These are phyloP conservation scores for Mimachlamys varia DNA, from an alignment of 2,888 invertebrate species.

Conservation along the genomic window DNA sequence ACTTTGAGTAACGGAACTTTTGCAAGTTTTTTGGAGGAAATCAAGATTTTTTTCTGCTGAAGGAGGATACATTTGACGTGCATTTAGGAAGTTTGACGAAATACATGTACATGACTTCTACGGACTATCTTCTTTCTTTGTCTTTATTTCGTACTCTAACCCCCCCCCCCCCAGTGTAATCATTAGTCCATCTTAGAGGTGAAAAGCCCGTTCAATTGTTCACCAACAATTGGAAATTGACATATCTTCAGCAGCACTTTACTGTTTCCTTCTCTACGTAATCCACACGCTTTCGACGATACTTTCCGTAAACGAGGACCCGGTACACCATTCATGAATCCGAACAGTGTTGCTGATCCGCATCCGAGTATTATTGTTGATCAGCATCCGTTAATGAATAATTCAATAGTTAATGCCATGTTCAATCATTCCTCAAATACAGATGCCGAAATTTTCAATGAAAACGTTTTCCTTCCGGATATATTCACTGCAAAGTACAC, in stretches of 20 bases:
- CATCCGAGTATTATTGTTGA: neutral
- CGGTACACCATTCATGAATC: neutral
- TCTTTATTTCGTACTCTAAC: too few species aligned
- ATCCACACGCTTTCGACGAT: neutral
- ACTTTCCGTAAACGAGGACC: neutral
- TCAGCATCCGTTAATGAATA: neutral
- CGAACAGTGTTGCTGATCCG: neutral
- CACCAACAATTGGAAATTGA: neutral
- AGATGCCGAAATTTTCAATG: constrained; percentile 3
- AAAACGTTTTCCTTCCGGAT: neutral
- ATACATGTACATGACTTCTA: too few species aligned
- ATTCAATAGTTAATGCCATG: neutral
- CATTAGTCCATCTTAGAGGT: too few species aligned
- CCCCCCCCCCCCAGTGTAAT: too few species aligned
- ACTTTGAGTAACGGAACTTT: too few species aligned
- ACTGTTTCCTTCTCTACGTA: too few species aligned
- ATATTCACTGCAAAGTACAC: neutral
- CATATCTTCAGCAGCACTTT: neutral
- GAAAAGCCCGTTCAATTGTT: too few species aligned
- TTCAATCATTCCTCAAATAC: constrained; percentile 21
- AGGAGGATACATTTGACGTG: too few species aligned
- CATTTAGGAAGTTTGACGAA: too few species aligned
- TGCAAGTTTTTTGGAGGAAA: too few species aligned
- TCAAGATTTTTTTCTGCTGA: too few species aligned
- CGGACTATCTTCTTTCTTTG: too few species aligned